Evolutionary conservation across 1,140 invertebrate genomes (phyloP), one percentile per base, ranked within the genome.

Genomic region (Rhyacophila brunnea): DNA sequence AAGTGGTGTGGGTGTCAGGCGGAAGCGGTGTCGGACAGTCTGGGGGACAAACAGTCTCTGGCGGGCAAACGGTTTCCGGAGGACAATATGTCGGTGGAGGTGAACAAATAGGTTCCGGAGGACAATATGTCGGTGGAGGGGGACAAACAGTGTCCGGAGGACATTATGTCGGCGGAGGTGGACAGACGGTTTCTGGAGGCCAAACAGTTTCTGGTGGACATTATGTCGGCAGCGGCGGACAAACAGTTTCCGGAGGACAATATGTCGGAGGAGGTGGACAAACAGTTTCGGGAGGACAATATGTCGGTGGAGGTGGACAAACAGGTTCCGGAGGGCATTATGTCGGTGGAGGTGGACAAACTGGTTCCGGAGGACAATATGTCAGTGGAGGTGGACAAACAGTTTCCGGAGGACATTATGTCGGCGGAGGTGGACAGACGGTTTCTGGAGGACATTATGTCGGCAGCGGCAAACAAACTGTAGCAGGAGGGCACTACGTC

Each of bases 131-230:
- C 28, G 45, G 45, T 5, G 20, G 45, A 4, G 15, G 10, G 19
- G 23, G 15, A 7, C 11, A 9, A 23, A 9, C 18, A 6, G 45
- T 2, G 7, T 15, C n/a, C 20, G 4, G 6, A 6, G 13, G 20
- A 13, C 13, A 32, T 6, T 15, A 18, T 15, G 23, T 19, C 20
- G 49, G 35, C 1, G 49, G 49, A 20, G 43, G 13, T 23, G 40
- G 40, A 3, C 48, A 58, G 20, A 51, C n/a, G n/a, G 35, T 32
- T 34, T 18, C 38, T n/a, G 57, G 57, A 14, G 15, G 18, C 23
- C 32, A 23, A 6, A 32, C n/a, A n/a, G n/a, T 9, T 6, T 44
- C n/a, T n/a, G n/a, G n/a, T n/a, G n/a, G 11, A 32, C 11, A 18
- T 19, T 51, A 14, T n/a, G 23, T 42, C 34, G n/a, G 50, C 10